Percentiles rank a stretch among this genome's conserved stretches.
phyloP scores from a whole-genome alignment of 2,888 invertebrate species.

The Homarus gammarus region DNA sequence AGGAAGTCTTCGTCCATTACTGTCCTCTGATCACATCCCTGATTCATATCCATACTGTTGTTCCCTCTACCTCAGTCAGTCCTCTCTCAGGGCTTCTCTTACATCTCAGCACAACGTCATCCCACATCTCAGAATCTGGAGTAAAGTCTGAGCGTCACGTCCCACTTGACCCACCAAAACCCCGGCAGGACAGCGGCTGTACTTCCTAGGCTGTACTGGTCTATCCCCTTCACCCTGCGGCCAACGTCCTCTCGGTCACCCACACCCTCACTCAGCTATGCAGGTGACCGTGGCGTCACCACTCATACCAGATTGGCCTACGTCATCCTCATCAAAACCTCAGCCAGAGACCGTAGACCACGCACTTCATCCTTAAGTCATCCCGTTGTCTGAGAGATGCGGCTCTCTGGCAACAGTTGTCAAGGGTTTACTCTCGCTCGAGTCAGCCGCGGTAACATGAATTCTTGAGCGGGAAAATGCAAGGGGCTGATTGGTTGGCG shows the following conservation, averaged over 20 bases:
- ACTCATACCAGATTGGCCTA: not conserved
- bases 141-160: too few relatives aligned
- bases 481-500: not conserved
- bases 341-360: not conserved
- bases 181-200: not conserved
- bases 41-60: too few relatives aligned
- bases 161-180: too few relatives aligned
- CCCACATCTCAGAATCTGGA: too few relatives aligned
- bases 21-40: too few relatives aligned
- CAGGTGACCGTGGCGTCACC: not conserved
- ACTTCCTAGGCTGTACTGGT: not conserved
- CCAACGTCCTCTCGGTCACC: not conserved
- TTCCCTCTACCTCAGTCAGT: too few relatives aligned
- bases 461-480: conserved; percentile 1
- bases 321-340: not conserved
- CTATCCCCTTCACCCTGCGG: not conserved
- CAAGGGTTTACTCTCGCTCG: not conserved
- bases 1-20: too few relatives aligned
- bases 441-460: not conserved
- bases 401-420: not conserved
- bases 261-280: conserved; percentile 1
- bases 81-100: too few relatives aligned
- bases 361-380: not conserved
- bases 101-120: too few relatives aligned
- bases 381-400: not conserved